Conservation (phyloP, 2,113 vertebrate genomes). For the Neotragus moschatus region DNA sequence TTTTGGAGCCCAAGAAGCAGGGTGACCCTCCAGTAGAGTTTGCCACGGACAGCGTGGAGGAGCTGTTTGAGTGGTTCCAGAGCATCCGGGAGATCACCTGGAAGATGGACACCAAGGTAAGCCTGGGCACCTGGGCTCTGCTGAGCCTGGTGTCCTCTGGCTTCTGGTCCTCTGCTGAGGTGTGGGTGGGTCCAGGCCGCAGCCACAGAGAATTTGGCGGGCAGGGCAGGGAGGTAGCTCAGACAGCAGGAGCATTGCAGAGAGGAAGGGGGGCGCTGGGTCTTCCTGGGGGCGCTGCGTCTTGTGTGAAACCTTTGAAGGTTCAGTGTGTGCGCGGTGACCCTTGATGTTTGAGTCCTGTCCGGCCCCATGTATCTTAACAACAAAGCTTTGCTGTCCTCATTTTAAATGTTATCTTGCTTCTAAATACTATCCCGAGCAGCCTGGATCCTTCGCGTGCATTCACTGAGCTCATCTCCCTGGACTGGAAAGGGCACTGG, state of each 20-base stretch:
- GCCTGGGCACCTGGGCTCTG: neutral
- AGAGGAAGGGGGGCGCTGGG: rapidly evolving
- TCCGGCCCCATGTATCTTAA: rapidly evolving
- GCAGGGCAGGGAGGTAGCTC: rapidly evolving
- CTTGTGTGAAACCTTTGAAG: neutral
- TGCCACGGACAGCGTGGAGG: slow-evolving; percentile 89
- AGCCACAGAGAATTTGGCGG: neutral
- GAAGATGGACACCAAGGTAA: slow-evolving; percentile 84
- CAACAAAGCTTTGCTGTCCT: neutral
- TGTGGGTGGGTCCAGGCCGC: rapidly evolving
- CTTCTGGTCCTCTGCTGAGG: too few relatives aligned
- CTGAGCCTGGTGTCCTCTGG: neutral
- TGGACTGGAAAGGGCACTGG: neutral
- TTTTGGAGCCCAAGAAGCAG: slow-evolving; percentile 85
- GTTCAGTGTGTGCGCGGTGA: rapidly evolving
- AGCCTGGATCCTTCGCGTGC: neutral
- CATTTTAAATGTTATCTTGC: neutral
- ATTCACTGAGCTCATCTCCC: rapidly evolving
- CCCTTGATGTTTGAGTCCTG: rapidly evolving
- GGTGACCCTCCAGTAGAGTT: slow-evolving; percentile 89
- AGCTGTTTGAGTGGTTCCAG: slow-evolving; percentile 94
- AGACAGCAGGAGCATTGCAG: rapidly evolving
- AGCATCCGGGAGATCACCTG: slow-evolving; percentile 91
- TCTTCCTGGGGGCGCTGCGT: neutral
- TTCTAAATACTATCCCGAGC: neutral